phyloP scores from a whole-genome alignment of 2,113 vertebrate genomes.

The Cynopterus brachyotis region DNA sequence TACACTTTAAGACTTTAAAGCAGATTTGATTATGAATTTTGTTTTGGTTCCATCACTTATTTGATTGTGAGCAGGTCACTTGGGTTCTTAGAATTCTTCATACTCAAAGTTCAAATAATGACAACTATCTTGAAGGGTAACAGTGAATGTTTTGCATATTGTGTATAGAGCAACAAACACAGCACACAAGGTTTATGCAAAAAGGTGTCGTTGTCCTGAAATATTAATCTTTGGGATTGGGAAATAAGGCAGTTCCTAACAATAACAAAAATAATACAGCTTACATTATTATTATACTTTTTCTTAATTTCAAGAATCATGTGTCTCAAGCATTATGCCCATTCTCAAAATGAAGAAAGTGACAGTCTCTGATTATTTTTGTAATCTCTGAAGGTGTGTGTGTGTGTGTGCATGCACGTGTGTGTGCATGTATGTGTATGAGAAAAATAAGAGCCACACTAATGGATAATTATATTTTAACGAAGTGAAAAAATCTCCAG shows the following conservation, averaged over 20 bases:
- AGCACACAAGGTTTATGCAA: background rate
- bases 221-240: background rate
- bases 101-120: background rate
- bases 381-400: background rate
- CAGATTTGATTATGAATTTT: background rate
- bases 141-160: background rate
- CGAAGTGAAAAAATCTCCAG: background rate
- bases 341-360: background rate
- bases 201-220: background rate
- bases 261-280: background rate
- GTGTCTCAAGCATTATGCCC: background rate
- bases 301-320: background rate
- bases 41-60: background rate
- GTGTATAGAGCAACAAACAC: background rate
- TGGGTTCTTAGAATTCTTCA: background rate
- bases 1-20: background rate
- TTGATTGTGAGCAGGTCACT: background rate
- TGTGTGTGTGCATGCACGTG: background rate
- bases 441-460: background rate
- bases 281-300: background rate
- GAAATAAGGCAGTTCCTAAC: background rate
- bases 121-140: background rate
- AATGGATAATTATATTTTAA: conserved; percentile 51
- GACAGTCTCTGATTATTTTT: background rate
- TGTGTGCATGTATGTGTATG: background rate